Conservation (phyloP, 2,797 vertebrate genomes). For the Picus viridis region DNA sequence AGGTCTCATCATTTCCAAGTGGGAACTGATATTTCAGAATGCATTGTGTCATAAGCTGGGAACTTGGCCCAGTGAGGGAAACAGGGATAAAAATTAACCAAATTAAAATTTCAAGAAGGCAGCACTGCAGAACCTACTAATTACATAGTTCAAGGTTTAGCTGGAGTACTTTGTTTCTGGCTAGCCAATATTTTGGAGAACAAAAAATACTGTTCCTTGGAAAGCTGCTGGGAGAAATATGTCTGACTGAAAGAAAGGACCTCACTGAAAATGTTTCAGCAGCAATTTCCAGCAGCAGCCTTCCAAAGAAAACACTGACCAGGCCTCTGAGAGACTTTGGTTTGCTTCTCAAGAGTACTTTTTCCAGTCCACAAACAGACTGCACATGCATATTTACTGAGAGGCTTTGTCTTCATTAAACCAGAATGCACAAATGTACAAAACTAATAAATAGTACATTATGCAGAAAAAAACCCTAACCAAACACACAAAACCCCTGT, state of each 20-base stretch:
- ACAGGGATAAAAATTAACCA: neutral
- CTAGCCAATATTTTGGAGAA: neutral
- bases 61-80: neutral
- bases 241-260: neutral
- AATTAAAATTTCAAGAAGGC: neutral
- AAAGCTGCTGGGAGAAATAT: slow-evolving; percentile 3
- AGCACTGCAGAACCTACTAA: neutral
- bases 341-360: neutral
- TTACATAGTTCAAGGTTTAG: neutral
- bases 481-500: neutral
- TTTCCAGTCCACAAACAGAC: neutral
- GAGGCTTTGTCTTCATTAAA: neutral
- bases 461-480: neutral
- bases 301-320: neutral
- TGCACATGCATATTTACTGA: neutral
- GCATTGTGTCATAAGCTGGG: neutral
- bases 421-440: neutral
- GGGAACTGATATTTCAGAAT: neutral
- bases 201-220: neutral
- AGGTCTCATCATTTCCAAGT: neutral
- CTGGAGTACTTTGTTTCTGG: neutral
- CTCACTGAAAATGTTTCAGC: neutral
- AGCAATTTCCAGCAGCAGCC: neutral
- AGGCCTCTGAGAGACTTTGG: neutral
- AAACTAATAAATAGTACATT: neutral